Evolutionary conservation across 2,888 invertebrate species (phyloP).

Genomic region (Rhagonycha fulva): DNA sequence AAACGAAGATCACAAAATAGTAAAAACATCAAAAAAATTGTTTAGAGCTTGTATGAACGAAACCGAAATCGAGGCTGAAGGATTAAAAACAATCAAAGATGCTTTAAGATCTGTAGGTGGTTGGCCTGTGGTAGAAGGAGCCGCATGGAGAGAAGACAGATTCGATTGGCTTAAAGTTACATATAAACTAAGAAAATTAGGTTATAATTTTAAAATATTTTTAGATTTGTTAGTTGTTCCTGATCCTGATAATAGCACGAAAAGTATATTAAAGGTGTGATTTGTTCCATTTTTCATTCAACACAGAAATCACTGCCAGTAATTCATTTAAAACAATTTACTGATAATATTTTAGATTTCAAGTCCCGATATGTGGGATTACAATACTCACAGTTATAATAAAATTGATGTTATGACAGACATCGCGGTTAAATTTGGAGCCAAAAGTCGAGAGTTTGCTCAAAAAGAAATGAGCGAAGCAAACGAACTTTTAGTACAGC

Average conservation of each 20-base stretch:
- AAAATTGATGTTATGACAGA: constrained; percentile 22
- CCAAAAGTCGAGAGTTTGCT: not conserved
- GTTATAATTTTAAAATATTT: constrained; percentile 48
- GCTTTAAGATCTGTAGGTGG: constrained; percentile 59
- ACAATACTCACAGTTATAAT: not conserved
- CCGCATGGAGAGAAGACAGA: constrained; percentile 52
- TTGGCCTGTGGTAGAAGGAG: constrained; percentile 61
- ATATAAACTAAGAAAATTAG: constrained; percentile 45
- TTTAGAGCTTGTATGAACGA: constrained; percentile 50
- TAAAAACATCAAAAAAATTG: constrained; percentile 35
- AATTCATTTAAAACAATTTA: no score
- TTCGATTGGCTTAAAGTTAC: constrained; percentile 49
- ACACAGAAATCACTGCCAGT: not conserved
- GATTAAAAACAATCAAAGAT: constrained; percentile 45
- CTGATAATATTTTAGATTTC: constrained; percentile 2
- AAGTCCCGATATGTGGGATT: constrained; percentile 15
- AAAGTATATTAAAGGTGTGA: constrained; percentile 13
- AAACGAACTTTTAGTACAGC: constrained; percentile 4
- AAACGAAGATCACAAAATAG: constrained; percentile 29
- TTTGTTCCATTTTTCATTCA: not conserved
- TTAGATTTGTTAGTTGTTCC: constrained; percentile 31
- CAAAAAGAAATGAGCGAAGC: constrained; percentile 6
- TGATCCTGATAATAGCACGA: not conserved
- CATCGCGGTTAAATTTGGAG: constrained; percentile 8
- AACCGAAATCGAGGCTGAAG: constrained; percentile 42